Base-by-base conservation (phyloP, 2,797 vertebrate species). In the Sebastes alutus region DNA sequence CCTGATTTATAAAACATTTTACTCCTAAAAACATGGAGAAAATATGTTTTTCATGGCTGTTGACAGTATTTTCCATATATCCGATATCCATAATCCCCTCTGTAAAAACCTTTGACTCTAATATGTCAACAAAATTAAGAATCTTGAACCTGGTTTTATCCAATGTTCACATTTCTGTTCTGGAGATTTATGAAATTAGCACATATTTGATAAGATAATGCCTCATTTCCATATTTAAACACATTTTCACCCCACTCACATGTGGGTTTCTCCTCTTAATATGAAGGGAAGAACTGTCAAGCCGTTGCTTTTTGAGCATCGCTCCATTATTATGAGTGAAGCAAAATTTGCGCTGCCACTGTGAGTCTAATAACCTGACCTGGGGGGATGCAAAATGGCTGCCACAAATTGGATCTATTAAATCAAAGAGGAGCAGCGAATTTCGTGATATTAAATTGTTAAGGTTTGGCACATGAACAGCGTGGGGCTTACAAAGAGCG, bases 351-450 rank as follows among this genome's bases (percentile, higher is more conserved):
- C 20, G 18, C 38, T 25, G 73, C 7, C 42, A 6, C 33, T 62
- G 18, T 3, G 3, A 7, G 20, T 54, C n/a, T 66, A 46, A 75
- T 49, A 25, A 66, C 23, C 20, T 58, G 65, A 80, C 79, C 73
- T 18, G 2, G 23, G 76, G n/a, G 58, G 30, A 20, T 20, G 7
- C 29, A 49, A 49, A 35, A 22, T 16, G 14, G 32, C 42, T 38
- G 55, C 9, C 18, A 2, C 32, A n/a, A 0, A 46, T 33, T 22
- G 72, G 61, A 67, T 73, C 14, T 42, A 20, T 55, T 74, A 27
- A 71, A 78, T 42, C 42, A 78, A 79, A 72, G 20, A 7, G 29
- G 52, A 64, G 52, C 20, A 32, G 30, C 73, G 12, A 38, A 20
- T 38, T 56, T 12, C 1, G 0, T 75, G 30, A 5, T 33, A 14